These are phyloP conservation scores for Eulemur mongoz DNA, from an alignment of 2,797 vertebrate genomes.

Conservation along the genomic window DNA sequence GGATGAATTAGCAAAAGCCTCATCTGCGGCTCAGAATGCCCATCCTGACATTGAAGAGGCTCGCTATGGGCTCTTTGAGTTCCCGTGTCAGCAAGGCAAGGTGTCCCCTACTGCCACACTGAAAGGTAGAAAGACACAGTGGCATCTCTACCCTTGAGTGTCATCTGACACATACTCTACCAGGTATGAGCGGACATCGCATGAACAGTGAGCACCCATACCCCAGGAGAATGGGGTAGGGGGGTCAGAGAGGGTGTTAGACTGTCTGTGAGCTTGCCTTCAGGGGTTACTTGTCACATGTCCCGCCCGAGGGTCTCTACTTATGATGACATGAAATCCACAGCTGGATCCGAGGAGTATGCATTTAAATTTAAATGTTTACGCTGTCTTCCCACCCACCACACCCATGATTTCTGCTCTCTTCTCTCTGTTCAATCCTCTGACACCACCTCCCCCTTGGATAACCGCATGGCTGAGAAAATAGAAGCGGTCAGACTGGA, in stretches of 20 bases:
- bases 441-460: not conserved
- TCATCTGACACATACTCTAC: fast-evolving
- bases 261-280: no score
- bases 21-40: not conserved
- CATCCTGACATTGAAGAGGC: not conserved
- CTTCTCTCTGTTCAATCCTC: not conserved
- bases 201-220: not conserved
- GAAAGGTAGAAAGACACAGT: not conserved
- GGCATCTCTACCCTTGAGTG: not conserved
- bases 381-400: not conserved
- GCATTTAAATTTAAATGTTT: not conserved
- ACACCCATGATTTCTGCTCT: not conserved
- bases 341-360: not conserved
- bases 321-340: not conserved
- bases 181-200: not conserved
- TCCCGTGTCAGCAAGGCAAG: not conserved
- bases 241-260: not conserved
- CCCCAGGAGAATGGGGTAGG: no score
- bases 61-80: no score
- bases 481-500: not conserved
- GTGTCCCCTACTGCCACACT: not conserved
- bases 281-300: not conserved
- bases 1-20: not conserved
- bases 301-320: not conserved
- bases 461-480: not conserved